These are phyloP conservation scores for Xiphorhynchus erythropygius DNA, from an alignment of 2,797 vertebrate species.

Conservation along the genomic window DNA sequence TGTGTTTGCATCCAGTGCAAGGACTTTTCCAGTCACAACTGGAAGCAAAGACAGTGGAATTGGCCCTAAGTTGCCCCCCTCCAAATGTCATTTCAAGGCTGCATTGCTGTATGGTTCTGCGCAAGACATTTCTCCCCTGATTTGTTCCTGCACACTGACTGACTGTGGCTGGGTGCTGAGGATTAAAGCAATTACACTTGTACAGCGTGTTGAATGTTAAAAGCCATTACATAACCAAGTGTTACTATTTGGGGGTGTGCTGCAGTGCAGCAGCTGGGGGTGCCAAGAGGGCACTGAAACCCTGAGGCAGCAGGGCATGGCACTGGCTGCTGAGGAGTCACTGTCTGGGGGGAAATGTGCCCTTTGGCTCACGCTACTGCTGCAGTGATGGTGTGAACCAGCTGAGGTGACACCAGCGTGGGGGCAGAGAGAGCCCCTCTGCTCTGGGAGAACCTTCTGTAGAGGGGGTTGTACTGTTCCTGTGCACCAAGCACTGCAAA, in stretches of 20 bases:
- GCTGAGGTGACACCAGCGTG: fast-evolving
- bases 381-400: fast-evolving
- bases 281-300: not conserved
- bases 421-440: not conserved
- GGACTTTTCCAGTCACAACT: not conserved
- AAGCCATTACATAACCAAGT: constrained; percentile 14
- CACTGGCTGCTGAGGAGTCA: not conserved
- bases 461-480: not conserved
- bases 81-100: not conserved
- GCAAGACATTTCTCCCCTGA: not conserved
- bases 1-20: not conserved
- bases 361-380: not conserved
- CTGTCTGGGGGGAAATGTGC: not conserved
- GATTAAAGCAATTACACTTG: constrained; percentile 37
- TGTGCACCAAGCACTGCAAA: fast-evolving
- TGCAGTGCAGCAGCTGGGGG: constrained; percentile 11
- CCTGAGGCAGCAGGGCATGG: fast-evolving
- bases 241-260: constrained; percentile 56
- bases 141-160: not conserved
- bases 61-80: not conserved
- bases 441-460: not conserved
- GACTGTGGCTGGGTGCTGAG: not conserved
- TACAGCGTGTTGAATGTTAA: constrained; percentile 1
- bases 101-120: not conserved
- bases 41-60: not conserved